phyloP scores from a whole-genome alignment of 2,888 invertebrate genomes.

The Rhingia rostrata region DNA sequence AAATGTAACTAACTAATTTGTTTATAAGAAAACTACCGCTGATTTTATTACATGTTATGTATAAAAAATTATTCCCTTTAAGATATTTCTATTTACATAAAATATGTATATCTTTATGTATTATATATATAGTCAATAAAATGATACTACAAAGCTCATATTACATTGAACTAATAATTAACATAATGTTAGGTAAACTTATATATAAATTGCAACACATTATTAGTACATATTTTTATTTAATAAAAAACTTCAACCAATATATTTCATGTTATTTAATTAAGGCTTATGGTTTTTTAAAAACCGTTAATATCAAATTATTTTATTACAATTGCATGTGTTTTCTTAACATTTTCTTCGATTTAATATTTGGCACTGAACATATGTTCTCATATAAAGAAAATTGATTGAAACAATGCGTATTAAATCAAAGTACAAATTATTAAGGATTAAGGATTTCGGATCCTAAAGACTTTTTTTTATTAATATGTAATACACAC shows the following conservation, averaged over 20 bases:
- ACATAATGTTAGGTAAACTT: slow-evolving; percentile 29
- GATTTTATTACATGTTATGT: background rate
- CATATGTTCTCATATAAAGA: background rate
- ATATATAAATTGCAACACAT: slow-evolving; percentile 16
- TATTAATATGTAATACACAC: background rate
- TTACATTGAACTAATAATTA: slow-evolving; percentile 27
- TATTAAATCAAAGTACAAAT: background rate
- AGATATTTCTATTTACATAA: slow-evolving; percentile 3
- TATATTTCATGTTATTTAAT: slow-evolving; percentile 8
- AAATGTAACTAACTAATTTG: slow-evolving; percentile 45
- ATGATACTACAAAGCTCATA: slow-evolving; percentile 36
- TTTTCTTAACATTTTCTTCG: too few species aligned
- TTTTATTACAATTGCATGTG: background rate
- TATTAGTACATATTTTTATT: slow-evolving; percentile 10
- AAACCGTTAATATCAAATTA: background rate
- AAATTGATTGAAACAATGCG: background rate
- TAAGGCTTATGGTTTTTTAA: slow-evolving; percentile 32
- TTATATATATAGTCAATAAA: slow-evolving; percentile 8
- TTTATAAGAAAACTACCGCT: slow-evolving; percentile 14
- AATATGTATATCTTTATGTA: slow-evolving; percentile 16
- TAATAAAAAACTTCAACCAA: slow-evolving; percentile 38
- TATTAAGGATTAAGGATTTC: too few species aligned
- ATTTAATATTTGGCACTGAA: background rate
- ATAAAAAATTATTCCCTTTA: slow-evolving; percentile 30
- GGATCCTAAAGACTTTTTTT: background rate